Evolutionary conservation across 2,797 vertebrate genomes (phyloP).

Genomic region (Balearica regulorum): DNA sequence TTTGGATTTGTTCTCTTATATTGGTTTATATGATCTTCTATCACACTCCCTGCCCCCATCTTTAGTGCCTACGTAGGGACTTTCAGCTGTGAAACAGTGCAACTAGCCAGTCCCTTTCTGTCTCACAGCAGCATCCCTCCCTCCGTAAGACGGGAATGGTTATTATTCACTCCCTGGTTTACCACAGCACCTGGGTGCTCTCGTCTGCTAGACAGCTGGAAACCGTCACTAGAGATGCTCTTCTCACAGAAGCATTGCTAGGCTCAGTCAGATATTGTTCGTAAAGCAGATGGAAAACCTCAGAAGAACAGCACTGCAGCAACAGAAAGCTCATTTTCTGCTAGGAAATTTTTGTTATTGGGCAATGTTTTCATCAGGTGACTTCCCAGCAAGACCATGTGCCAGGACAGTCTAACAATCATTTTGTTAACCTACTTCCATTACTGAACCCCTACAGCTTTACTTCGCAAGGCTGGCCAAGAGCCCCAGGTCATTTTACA

Average conservation of each 20-base stretch:
- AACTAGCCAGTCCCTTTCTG: not conserved
- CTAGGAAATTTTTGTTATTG: not conserved
- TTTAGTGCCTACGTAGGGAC: not conserved
- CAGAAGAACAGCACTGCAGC: not conserved
- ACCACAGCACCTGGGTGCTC: slow-evolving; percentile 28
- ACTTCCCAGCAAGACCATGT: not conserved
- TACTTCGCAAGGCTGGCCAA: not conserved
- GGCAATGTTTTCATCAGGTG: not conserved
- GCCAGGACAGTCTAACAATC: not conserved
- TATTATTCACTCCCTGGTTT: not conserved
- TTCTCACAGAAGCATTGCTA: slow-evolving; percentile 4
- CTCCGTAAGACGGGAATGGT: not conserved
- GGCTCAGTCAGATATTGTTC: slow-evolving; percentile 32
- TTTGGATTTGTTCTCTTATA: not conserved
- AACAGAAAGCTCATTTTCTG: slow-evolving; percentile 27
- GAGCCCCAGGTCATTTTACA: no score
- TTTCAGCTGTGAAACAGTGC: not conserved
- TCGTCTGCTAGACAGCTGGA: slow-evolving; percentile 40
- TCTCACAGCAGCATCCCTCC: not conserved
- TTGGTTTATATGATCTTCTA: not conserved
- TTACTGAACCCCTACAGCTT: not conserved
- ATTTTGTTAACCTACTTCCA: not conserved
- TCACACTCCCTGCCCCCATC: not conserved
- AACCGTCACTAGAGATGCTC: slow-evolving; percentile 44
- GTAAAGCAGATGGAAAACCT: slow-evolving; percentile 40